A percentile compares a stretch with the other conserved stretches of the same genome.
These are phyloP conservation scores for Empis stercorea DNA, from an alignment of 2,888 invertebrate species.

Conservation along the genomic window DNA sequence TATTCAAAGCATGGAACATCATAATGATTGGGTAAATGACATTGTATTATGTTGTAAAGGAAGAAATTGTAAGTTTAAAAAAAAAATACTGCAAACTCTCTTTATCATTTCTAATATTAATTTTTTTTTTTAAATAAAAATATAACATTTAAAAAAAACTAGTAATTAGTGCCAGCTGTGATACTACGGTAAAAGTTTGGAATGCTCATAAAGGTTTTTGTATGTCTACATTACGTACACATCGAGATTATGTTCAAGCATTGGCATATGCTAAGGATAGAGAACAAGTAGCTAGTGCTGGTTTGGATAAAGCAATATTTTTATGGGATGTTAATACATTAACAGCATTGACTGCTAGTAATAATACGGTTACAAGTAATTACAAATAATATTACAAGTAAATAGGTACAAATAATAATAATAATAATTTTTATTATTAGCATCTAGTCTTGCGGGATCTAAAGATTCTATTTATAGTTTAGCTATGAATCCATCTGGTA, in stretches of 20 bases:
- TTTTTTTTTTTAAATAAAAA: too few relatives aligned
- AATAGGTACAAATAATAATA: too few relatives aligned
- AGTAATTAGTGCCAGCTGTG: conserved; percentile 98
- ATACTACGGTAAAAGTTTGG: conserved; percentile 99
- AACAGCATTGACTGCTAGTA: conserved; percentile 93
- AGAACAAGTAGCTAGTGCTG: conserved; percentile 91
- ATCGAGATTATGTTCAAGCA: conserved; percentile 97
- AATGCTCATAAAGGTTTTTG: conserved; percentile 98
- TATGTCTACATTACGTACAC: conserved; percentile 95
- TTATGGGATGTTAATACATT: conserved; percentile 98
- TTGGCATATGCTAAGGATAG: conserved; percentile 94
- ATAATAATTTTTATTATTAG: conserved; percentile 34
- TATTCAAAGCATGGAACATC: conserved; percentile 96
- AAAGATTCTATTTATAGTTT: conserved; percentile 98
- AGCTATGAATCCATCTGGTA: conserved; percentile 95
- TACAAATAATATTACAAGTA: background rate
- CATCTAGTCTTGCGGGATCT: conserved; percentile 90
- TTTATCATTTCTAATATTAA: conserved; percentile 4
- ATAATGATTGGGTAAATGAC: conserved; percentile 99
- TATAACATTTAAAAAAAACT: too few relatives aligned
- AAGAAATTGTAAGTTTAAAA: conserved; percentile 56
- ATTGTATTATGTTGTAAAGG: conserved; percentile 96
- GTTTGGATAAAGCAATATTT: conserved; percentile 91
- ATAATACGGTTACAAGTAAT: conserved; percentile 93
- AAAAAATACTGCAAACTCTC: conserved; percentile 1